Evolutionary conservation across 2,888 invertebrate species (phyloP).

Genomic region (Molanna angustata): DNA sequence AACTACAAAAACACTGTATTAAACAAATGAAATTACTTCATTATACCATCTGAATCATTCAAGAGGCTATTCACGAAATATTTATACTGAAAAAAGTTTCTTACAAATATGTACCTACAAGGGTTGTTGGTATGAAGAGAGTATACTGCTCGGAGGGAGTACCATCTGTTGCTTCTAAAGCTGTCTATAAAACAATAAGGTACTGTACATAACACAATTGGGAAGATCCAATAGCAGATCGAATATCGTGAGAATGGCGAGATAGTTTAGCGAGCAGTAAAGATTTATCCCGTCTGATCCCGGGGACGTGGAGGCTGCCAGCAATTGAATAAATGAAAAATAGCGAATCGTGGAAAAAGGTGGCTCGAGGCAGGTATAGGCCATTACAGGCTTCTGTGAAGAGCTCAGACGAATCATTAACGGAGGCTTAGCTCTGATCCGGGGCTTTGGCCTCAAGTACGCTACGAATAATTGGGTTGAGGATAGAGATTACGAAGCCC

Average conservation of each 20-base stretch:
- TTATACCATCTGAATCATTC: no score
- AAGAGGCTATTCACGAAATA: no score
- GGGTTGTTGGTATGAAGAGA: no score
- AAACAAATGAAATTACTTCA: no score
- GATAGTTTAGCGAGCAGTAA: neutral
- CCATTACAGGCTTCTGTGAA: conserved; percentile 21
- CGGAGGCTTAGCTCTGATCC: conserved; percentile 31
- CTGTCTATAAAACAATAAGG: no score
- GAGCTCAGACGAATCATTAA: conserved; percentile 33
- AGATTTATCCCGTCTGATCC: neutral
- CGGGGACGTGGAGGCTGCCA: conserved; percentile 10
- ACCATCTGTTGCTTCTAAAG: no score
- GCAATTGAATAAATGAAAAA: conserved; percentile 22
- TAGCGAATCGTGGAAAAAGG: conserved; percentile 14
- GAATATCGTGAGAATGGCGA: neutral
- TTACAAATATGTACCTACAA: no score
- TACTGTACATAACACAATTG: no score
- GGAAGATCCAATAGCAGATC: neutral
- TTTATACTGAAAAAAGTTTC: no score
- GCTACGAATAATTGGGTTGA: conserved; percentile 33
- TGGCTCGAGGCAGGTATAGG: conserved; percentile 17
- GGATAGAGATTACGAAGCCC: conserved; percentile 30
- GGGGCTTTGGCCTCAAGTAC: conserved; percentile 29
- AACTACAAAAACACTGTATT: no score
- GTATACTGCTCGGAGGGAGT: no score